Evolutionary conservation across 1,140 invertebrate species (phyloP), one percentile per base, ranked within the genome.

Genomic region (Drosophila subobscura): DNA sequence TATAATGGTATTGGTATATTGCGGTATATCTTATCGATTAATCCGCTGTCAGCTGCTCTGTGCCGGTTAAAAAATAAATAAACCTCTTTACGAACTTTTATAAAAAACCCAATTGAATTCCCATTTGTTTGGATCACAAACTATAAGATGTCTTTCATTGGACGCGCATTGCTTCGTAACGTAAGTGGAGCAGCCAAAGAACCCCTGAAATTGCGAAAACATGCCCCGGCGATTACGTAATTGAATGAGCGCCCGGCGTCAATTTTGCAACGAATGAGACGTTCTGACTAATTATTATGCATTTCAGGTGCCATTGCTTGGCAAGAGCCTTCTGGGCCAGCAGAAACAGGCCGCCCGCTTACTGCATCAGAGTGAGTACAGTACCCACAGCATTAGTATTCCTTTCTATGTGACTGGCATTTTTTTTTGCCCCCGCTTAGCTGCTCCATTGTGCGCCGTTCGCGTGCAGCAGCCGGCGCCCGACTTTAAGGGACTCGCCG

Each of bases 401-500:
- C 5, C 14, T 25, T 25, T 16, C 2, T 5, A n/a, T 14, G 8
- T 51, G 27, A 6, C 7, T 14, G n/a, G n/a, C 2, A 8, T n/a
- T 12, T 27, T 5, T 4, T 16, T n/a, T 50, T 4, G 16, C 16
- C n/a, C 1, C 3, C 14, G 46, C 56, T 1, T 7, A 91, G 90
- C 75, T 67, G 68, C 78, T 25, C 71, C 86, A 8, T 52, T 91
- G 2, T 79, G 72, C 49, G 75, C 92, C 2, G 93, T 94, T 4
- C 92, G 90, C 77, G 93, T 96, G 7, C 96, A 96, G 78, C 94
- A 97, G 77, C 96, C 96, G 25, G 98, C 98, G 1, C 98, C 98
- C 8, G 93, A 97, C 77, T 99, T 99, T 92, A 92, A 93, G 68
- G 97, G 96, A 42, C 95, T 94, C 27, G 98, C 98, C 23, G 97